Percentiles rank a stretch among this genome's conserved stretches.
Evolutionary conservation across 2,888 invertebrate genomes (phyloP).

Genomic region (Mantis religiosa): DNA sequence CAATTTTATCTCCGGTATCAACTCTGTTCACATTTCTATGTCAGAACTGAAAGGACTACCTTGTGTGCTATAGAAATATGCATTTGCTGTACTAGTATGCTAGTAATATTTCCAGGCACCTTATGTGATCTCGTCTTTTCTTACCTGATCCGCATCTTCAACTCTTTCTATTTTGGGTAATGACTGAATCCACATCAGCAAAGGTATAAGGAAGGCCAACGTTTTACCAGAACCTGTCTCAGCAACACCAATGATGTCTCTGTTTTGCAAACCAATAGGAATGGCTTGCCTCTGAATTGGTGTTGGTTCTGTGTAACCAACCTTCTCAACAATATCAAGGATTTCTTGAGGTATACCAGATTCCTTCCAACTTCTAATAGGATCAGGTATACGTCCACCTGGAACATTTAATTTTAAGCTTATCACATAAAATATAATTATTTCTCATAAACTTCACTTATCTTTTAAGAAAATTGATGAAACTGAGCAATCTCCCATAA

Average conservation of each 20-base stretch:
- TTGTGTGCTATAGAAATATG: too few relatives aligned
- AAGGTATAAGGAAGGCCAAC: conserved; percentile 93
- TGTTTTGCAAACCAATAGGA: conserved; percentile 86
- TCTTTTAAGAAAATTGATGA: too few relatives aligned
- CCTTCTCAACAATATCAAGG: conserved; percentile 87
- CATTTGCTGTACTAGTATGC: too few relatives aligned
- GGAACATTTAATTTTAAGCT: conserved; percentile 38
- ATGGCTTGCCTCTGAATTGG: conserved; percentile 99
- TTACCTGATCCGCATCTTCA: conserved; percentile 76
- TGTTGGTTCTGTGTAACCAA: conserved; percentile 96
- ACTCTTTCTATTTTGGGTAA: conserved; percentile 91
- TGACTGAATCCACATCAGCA: conserved; percentile 96
- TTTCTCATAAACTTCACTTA: too few relatives aligned
- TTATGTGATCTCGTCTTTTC: too few relatives aligned
- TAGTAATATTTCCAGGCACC: too few relatives aligned
- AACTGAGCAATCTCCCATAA: too few relatives aligned
- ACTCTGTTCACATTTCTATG: too few relatives aligned
- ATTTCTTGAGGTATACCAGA: conserved; percentile 85
- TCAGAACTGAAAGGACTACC: too few relatives aligned
- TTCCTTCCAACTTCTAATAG: conserved; percentile 93
- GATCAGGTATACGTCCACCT: conserved; percentile 93
- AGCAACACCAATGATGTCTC: conserved; percentile 98
- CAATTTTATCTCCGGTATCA: too few relatives aligned
- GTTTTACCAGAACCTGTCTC: conserved; percentile 99
- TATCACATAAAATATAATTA: too few relatives aligned